Evolutionary conservation across 2,888 invertebrate species (phyloP), one percentile per base, ranked within the genome.

Genomic region (Lysandra bellargus): DNA sequence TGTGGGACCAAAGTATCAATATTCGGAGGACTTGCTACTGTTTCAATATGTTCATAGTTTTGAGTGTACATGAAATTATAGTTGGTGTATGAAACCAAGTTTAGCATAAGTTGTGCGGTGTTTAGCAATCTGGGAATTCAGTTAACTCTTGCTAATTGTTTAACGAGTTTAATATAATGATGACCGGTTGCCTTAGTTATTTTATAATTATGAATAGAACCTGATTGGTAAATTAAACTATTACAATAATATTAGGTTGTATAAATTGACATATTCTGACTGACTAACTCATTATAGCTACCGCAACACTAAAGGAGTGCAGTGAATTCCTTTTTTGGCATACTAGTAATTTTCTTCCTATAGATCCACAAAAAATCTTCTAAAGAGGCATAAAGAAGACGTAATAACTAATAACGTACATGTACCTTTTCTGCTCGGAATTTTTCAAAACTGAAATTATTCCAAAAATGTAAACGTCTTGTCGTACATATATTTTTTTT

Each of bases 21-120:
- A 82, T 81, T 81, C 80, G 80, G 78, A 76, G 81, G 81, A 80
- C 79, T 81, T 80, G 82, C 79, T 81, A 78, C 77, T 80, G 81
- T 81, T 82, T 83, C 82, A 82, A 81, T 83, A 82, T 82, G 81
- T 80, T 82, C 81, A 80, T 81, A 82, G 82, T 83, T 82, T 81
- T 83, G 82, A 82, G 81, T 81, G 81, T 82, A 79, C 81, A 82
- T 83, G 81, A 83, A 83, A 82, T 81, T 81, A 81, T 80, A 82
- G 81, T 82, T 82, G 77, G 78, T 78, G 80, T 80, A 82, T 80
- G 81, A 79, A 81, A 80, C 82, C 80, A 81, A 83, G 81, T 82
- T 81, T 73, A 81, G 78, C 80, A 78, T 80, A 82, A 83, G 80
- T 81, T 81, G 57, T 53, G 57, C 57, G 80, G 79, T 78, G 79